A percentile compares a stretch with the other conserved stretches of the same genome.
These are phyloP conservation scores for Galerucella calmariensis DNA, from an alignment of 2,888 invertebrate species.

Conservation along the genomic window DNA sequence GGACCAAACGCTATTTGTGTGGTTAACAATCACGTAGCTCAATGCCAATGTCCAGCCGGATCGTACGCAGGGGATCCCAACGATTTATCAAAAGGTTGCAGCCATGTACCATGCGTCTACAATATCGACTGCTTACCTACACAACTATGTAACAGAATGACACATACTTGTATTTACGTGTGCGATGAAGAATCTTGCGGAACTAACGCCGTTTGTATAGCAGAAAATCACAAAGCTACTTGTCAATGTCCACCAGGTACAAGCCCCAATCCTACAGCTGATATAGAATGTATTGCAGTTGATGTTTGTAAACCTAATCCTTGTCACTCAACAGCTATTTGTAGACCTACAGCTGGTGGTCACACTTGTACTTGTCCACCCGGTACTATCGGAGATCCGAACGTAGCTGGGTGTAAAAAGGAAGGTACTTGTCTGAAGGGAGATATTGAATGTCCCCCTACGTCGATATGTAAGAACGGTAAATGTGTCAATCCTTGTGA, in stretches of 20 bases:
- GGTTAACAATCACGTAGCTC: constrained; percentile 88
- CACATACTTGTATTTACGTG: constrained; percentile 83
- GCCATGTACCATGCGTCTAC: constrained; percentile 86
- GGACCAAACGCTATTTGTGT: constrained; percentile 90
- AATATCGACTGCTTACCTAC: constrained; percentile 84
- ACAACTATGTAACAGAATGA: constrained; percentile 84
- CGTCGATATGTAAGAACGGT: constrained; percentile 77
- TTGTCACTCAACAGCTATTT: constrained; percentile 84
- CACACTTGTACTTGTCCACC: constrained; percentile 83
- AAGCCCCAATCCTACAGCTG: constrained; percentile 83
- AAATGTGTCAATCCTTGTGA: constrained; percentile 86
- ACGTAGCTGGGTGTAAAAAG: constrained; percentile 78
- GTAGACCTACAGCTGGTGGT: constrained; percentile 76
- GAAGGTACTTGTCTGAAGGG: constrained; percentile 81
- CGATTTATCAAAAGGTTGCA: constrained; percentile 78
- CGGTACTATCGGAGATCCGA: constrained; percentile 82
- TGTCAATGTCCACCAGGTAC: constrained; percentile 91
- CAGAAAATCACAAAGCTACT: constrained; percentile 82
- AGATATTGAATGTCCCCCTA: constrained; percentile 79
- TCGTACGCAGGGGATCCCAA: constrained; percentile 88
- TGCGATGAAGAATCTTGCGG: constrained; percentile 88
- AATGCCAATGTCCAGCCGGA: constrained; percentile 91
- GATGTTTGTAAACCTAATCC: constrained; percentile 81
- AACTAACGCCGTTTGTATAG: constrained; percentile 86
- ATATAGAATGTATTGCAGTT: constrained; percentile 79